Percentiles rank a stretch among this genome's conserved stretches.
Evolutionary conservation across 2,888 invertebrate genomes (phyloP).

Genomic region (Mactromeris polynyma): DNA sequence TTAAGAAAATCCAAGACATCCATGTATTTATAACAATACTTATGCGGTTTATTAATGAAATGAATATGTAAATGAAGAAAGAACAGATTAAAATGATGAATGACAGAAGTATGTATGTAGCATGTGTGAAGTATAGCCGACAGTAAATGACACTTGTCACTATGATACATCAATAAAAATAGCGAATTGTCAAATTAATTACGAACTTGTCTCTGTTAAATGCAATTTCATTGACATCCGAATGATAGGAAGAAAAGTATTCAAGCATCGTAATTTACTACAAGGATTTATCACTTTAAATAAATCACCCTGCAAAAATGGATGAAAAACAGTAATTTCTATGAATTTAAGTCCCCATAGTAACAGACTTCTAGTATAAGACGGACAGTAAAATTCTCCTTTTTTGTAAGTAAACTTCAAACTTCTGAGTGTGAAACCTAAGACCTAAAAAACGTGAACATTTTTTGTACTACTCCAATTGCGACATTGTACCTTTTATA

Average conservation of each 20-base stretch:
- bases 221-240: neutral
- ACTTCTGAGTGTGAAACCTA: too few species aligned
- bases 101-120: neutral
- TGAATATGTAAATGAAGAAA: neutral
- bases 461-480: too few species aligned
- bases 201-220: neutral
- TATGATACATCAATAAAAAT: neutral
- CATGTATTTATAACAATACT: neutral
- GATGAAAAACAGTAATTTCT: neutral
- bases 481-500: too few species aligned
- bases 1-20: neutral
- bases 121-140: neutral
- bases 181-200: neutral
- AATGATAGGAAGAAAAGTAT: neutral
- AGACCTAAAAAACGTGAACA: too few species aligned
- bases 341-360: neutral
- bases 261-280: neutral
- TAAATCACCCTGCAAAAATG: neutral
- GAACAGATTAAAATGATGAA: neutral
- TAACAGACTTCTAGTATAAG: neutral
- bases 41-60: neutral
- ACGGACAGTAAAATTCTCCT: neutral
- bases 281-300: neutral
- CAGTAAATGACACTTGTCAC: neutral
- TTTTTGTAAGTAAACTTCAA: too few species aligned